Conservation (phyloP, 2,797 vertebrate species). For the Tokudaia tokunoshimensis region DNA sequence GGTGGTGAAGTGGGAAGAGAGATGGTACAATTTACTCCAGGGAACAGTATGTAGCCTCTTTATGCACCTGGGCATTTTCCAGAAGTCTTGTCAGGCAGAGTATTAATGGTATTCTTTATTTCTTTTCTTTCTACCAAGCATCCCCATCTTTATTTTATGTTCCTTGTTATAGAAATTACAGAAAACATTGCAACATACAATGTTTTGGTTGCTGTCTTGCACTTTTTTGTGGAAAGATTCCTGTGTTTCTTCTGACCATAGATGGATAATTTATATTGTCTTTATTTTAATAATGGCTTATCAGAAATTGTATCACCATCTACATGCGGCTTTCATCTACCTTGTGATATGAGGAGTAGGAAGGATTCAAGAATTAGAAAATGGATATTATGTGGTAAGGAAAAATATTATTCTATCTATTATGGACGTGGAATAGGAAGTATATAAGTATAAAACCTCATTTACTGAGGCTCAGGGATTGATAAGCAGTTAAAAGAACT, state of each 20-base stretch:
- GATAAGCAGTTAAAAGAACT: background rate
- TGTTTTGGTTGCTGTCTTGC: background rate
- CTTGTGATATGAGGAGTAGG: background rate
- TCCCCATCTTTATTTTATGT: background rate
- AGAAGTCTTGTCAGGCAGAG: background rate
- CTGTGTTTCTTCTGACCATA: background rate
- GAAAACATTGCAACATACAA: background rate
- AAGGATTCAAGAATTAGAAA: background rate
- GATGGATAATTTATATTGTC: background rate
- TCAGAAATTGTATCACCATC: background rate
- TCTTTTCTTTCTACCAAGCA: background rate
- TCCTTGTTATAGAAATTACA: background rate
- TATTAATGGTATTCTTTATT: background rate
- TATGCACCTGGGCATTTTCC: too few species aligned
- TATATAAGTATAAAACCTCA: background rate
- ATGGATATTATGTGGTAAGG: background rate
- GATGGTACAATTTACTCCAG: too few species aligned
- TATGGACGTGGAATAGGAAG: background rate
- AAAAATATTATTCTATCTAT: background rate
- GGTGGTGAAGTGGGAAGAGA: background rate
- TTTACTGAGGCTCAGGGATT: background rate
- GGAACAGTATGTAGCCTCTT: too few species aligned
- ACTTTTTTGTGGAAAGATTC: background rate
- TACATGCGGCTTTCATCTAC: background rate
- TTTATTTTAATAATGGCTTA: background rate